These are phyloP conservation scores for Leguminivora glycinivorella DNA, from an alignment of 1,140 invertebrate genomes.

Conservation along the genomic window DNA sequence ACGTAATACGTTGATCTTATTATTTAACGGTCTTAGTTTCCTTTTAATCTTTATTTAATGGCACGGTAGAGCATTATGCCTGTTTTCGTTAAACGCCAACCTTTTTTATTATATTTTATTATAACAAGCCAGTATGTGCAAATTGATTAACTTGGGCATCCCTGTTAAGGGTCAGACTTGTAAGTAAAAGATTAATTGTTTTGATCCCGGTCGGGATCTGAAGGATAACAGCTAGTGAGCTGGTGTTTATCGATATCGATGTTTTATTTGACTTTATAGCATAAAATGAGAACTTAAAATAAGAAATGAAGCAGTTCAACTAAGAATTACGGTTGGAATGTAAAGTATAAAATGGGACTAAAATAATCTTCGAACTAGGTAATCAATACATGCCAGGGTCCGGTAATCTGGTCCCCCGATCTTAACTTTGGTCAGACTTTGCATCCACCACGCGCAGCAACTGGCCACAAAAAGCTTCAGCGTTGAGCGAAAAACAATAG, in stretches of 20 bases:
- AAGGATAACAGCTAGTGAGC: constrained; percentile 36
- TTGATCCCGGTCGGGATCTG: constrained; percentile 53
- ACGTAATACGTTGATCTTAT: not conserved
- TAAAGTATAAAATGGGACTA: too few relatives aligned
- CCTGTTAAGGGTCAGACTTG: constrained; percentile 51
- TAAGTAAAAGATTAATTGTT: constrained; percentile 68
- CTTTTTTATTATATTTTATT: constrained; percentile 38
- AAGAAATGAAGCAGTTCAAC: too few relatives aligned
- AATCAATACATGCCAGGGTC: too few relatives aligned
- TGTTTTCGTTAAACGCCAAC: not conserved
- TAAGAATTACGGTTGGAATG: too few relatives aligned
- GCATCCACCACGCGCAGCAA: too few relatives aligned
- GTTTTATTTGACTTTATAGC: too few relatives aligned
- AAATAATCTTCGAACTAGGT: too few relatives aligned
- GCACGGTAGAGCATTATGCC: not conserved
- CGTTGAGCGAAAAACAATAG: too few relatives aligned
- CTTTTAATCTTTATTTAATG: constrained; percentile 11
- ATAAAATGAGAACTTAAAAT: too few relatives aligned
- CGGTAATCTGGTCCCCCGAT: too few relatives aligned
- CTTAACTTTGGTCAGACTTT: too few relatives aligned
- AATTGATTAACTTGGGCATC: constrained; percentile 63
- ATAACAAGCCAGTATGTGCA: constrained; percentile 44
- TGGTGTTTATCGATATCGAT: constrained; percentile 32
- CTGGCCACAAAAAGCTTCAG: too few relatives aligned
- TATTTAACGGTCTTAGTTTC: not conserved